Conservation (phyloP, 2,888 invertebrate genomes). For the Colostygia pectinataria region DNA sequence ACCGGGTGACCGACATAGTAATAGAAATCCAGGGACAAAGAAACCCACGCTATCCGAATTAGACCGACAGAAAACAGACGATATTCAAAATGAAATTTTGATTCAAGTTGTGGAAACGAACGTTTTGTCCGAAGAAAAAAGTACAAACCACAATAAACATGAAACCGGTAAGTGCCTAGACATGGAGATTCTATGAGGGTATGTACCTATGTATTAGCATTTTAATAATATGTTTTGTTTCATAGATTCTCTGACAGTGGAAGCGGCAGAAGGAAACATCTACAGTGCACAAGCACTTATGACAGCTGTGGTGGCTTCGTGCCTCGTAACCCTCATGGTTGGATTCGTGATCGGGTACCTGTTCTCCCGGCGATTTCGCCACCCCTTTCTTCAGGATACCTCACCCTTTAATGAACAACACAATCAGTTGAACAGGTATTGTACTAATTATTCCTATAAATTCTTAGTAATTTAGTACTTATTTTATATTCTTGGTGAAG, state of each 20-base stretch:
- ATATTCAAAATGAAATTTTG: slow-evolving; percentile 85
- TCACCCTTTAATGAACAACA: slow-evolving; percentile 90
- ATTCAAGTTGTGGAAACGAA: slow-evolving; percentile 86
- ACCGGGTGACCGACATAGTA: slow-evolving; percentile 67
- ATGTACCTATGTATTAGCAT: too few relatives aligned
- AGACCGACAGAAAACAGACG: slow-evolving; percentile 81
- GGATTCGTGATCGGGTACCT: slow-evolving; percentile 93
- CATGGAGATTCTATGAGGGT: neutral
- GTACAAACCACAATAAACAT: slow-evolving; percentile 71
- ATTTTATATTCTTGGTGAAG: neutral
- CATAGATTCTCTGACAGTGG: slow-evolving; percentile 73
- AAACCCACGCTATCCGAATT: slow-evolving; percentile 72
- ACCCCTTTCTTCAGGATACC: slow-evolving; percentile 88
- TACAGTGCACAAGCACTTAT: slow-evolving; percentile 92
- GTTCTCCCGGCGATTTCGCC: slow-evolving; percentile 89
- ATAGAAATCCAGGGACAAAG: slow-evolving; percentile 73
- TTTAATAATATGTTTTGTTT: too few relatives aligned
- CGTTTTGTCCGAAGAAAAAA: slow-evolving; percentile 82
- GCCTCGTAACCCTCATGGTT: slow-evolving; percentile 90
- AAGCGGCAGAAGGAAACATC: slow-evolving; percentile 85
- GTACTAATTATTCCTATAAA: slow-evolving; percentile 8
- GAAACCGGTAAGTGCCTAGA: slow-evolving; percentile 63
- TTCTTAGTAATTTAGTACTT: slow-evolving; percentile 3
- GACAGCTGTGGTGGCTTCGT: slow-evolving; percentile 90
- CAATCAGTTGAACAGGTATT: slow-evolving; percentile 88